Evolutionary conservation across 1,140 invertebrate genomes (phyloP).

Genomic region (Plutomurus gul): DNA sequence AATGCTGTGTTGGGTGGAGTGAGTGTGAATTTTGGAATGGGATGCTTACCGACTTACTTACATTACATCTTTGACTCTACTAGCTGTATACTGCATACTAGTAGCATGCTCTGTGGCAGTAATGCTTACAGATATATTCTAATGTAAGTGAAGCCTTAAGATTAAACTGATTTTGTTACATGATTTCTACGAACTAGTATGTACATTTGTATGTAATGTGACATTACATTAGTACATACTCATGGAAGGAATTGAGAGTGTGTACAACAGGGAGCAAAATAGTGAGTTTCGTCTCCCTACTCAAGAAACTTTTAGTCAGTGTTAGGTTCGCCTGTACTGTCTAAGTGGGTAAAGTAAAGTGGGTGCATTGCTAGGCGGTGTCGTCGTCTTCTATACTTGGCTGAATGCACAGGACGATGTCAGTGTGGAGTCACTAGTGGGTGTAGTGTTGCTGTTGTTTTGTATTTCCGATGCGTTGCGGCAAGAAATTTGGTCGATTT

Average conservation of each 20-base stretch:
- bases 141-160: neutral
- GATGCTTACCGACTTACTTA: too few species aligned
- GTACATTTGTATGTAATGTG: neutral
- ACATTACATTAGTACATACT: slow-evolving; percentile 3
- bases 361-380: neutral
- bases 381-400: neutral
- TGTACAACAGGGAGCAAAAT: too few species aligned
- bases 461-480: slow-evolving; percentile 26
- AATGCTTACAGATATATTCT: too few species aligned
- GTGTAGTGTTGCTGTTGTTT: slow-evolving; percentile 29
- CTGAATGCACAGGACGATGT: neutral
- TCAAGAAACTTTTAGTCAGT: neutral
- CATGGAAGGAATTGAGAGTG: neutral
- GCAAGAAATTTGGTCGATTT: slow-evolving; percentile 37
- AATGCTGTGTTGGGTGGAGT: too few species aligned
- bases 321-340: neutral
- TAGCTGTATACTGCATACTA: neutral
- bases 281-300: neutral
- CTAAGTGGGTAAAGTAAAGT: neutral
- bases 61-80: too few species aligned
- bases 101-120: neutral
- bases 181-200: neutral
- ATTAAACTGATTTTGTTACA: neutral
- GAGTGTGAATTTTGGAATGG: too few species aligned
- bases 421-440: too few species aligned